Conservation (phyloP, 2,797 vertebrate species). For the Rallus crepitans region DNA sequence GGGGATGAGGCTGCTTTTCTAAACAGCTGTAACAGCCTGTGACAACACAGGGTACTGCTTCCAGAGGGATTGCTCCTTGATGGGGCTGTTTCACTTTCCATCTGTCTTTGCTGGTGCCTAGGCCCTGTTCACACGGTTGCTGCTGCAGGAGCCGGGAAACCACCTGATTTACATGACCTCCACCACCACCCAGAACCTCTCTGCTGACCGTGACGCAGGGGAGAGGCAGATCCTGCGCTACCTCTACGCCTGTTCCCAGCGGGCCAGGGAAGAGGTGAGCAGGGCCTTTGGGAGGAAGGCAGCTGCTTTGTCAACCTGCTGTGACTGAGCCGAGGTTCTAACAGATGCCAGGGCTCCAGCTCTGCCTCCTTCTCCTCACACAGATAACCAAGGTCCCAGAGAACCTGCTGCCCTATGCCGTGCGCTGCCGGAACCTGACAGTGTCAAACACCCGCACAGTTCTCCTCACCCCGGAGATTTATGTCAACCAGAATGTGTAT, state of each 20-base stretch:
- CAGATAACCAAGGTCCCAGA: conserved; percentile 98
- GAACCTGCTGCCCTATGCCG: conserved; percentile 91
- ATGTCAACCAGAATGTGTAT: conserved; percentile 90
- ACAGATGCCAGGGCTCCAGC: accelerated
- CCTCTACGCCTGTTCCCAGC: conserved; percentile 92
- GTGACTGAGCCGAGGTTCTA: accelerated
- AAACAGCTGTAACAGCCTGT: no score
- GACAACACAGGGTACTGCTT: accelerated
- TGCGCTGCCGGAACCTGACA: conserved; percentile 91
- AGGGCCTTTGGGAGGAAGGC: not conserved
- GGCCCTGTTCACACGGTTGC: conserved; percentile 93
- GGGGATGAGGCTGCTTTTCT: no score
- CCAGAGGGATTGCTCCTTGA: accelerated
- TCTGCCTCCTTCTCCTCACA: not conserved
- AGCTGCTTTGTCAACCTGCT: not conserved
- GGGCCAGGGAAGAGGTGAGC: conserved; percentile 93
- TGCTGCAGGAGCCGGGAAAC: conserved; percentile 92
- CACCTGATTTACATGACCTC: conserved; percentile 95
- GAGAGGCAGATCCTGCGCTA: conserved; percentile 91
- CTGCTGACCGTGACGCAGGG: conserved; percentile 94
- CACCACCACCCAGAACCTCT: conserved; percentile 87
- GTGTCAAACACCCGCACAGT: conserved; percentile 91
- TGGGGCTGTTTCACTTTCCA: accelerated
- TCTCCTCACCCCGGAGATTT: conserved; percentile 96
- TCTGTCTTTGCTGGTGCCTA: conserved; percentile 35